Percentiles rank a stretch among this genome's conserved stretches.
Conservation (phyloP, 2,113 vertebrate genomes). For the Bos indicus region DNA sequence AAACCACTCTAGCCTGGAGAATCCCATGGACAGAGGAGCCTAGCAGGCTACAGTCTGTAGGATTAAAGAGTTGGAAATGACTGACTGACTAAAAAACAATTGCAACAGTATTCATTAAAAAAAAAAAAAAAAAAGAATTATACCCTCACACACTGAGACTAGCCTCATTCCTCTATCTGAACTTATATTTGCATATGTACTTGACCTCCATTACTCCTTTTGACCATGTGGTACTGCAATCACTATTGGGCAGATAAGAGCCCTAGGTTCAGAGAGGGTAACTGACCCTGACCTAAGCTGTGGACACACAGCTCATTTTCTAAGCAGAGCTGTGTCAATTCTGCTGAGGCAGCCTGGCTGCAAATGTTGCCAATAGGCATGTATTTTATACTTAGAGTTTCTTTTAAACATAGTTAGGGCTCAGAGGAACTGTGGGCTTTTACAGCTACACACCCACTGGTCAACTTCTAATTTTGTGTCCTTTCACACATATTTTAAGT, state of each 20-base stretch:
- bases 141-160: background rate
- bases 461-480: background rate
- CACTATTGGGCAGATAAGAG: background rate
- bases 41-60: background rate
- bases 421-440: conserved; percentile 20
- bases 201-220: conserved; percentile 19
- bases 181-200: background rate
- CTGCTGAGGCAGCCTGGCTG: background rate
- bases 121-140: background rate
- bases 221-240: background rate
- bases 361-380: background rate
- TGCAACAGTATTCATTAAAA: background rate
- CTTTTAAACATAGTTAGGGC: background rate
- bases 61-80: background rate
- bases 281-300: background rate
- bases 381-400: conserved; percentile 15
- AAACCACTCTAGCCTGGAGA: background rate
- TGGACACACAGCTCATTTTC: background rate
- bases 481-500: background rate
- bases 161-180: background rate
- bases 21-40: background rate
- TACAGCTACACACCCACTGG: background rate
- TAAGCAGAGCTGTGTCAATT: background rate
- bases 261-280: background rate
- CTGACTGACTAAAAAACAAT: background rate